Conservation (phyloP, 2,797 vertebrate species). For the Cryptoblepharus egeriae region DNA sequence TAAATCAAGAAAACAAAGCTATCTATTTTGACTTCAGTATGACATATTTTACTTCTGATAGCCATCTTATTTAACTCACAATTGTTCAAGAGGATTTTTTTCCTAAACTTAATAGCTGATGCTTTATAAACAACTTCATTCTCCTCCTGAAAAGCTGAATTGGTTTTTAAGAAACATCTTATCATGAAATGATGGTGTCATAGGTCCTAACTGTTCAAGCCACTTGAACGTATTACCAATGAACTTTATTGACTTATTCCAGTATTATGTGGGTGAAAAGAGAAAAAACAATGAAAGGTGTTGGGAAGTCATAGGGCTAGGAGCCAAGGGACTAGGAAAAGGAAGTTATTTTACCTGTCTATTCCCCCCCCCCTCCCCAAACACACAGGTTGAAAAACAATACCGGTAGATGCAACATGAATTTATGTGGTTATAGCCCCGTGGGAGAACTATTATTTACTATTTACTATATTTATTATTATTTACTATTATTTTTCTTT, state of each 20-base stretch:
- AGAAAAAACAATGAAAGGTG: neutral
- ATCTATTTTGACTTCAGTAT: conserved; percentile 22
- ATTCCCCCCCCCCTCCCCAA: no score
- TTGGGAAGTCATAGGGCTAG: neutral
- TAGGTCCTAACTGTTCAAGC: neutral
- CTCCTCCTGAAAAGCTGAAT: conserved; percentile 37
- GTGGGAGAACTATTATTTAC: no score
- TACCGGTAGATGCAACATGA: neutral
- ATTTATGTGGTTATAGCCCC: neutral
- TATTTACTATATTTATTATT: no score
- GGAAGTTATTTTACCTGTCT: neutral
- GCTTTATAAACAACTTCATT: conserved; percentile 55
- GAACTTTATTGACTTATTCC: neutral
- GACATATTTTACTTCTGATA: neutral
- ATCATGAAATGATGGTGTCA: neutral
- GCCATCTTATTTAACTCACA: conserved; percentile 37
- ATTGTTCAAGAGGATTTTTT: neutral
- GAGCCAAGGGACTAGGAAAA: neutral
- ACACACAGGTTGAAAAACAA: no score
- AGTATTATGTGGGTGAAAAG: neutral
- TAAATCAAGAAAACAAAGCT: neutral
- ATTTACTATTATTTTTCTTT: neutral
- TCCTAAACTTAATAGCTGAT: conserved; percentile 50
- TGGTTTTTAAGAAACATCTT: conserved; percentile 47
- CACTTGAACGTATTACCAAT: neutral